Evolutionary conservation across 2,113 vertebrate genomes (phyloP), one percentile per base, ranked within the genome.

Genomic region (Micronycteris hirsuta): DNA sequence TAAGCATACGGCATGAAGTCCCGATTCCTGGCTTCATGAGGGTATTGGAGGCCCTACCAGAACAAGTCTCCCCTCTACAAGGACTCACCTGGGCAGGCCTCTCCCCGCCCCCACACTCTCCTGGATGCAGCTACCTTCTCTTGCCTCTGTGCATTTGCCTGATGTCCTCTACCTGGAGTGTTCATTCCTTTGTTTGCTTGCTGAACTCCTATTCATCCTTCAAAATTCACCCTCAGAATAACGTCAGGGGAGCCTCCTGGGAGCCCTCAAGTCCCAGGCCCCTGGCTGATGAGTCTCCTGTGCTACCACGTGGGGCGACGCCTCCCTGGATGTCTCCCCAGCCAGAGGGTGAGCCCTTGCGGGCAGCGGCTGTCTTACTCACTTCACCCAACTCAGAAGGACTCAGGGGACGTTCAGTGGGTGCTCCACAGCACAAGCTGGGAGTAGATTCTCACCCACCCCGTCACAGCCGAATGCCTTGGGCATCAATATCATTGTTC

Each of bases 171-270:
- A n/a, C 52, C 36, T 41, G 17, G 15, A 86, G 45, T 31, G 22
- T 17, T 7, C 33, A 24, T 33, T 22, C 15, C 68, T 31, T 38
- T 24, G 26, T 41, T 63, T 12, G 58, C 26, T 65, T 78, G 71
- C 36, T 68, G 73, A 78, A 56, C 17, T 61, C 58, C 58, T 12
- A 61, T 13, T 96, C 63, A 63, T 19, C 56, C 74, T 77, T 87
- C 14, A 70, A 24, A 83, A n/a, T 43, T 49, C n/a, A 20, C 33
- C 63, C 41, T 14, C 4, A 84, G 33, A 76, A 33, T 43, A 38
- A 71, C 7, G 15, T 43, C 28, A 24, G 31, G 68, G 68, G 15
- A 20, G 67, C 24, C 49, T 31, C 78, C 49, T 0, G 0, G 16
- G 47, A n/a, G 12, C 45, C 45, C 31, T n/a, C 20, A 43, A 28